Evolutionary conservation across 53 echinoderm and acorn worm species (phyloP).

Genomic region (Temnopleurus reevesii): DNA sequence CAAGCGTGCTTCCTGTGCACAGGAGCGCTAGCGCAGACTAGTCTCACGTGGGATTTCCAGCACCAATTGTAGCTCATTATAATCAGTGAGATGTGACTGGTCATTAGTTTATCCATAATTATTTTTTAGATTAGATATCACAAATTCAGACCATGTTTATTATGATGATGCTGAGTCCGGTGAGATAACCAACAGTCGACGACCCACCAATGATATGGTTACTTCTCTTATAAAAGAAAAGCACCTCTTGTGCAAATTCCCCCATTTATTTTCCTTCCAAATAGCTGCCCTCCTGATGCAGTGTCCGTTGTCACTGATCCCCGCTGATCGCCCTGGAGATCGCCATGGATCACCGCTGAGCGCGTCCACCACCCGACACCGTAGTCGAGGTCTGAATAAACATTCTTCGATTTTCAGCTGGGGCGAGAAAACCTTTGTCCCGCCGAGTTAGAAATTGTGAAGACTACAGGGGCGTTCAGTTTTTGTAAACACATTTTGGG

Average conservation of each 20-base stretch:
- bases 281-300: neutral
- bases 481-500: neutral
- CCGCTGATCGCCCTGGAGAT: slow-evolving; percentile 28
- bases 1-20: too few species aligned
- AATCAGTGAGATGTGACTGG: too few species aligned
- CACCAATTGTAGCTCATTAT: too few species aligned
- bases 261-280: neutral
- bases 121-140: neutral
- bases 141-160: neutral
- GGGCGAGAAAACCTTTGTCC: slow-evolving; percentile 23
- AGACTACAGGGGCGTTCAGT: neutral
- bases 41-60: too few species aligned
- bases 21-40: too few species aligned
- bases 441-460: slow-evolving; percentile 8
- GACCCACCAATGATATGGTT: slow-evolving; percentile 3
- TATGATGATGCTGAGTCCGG: neutral
- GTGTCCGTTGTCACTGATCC: slow-evolving; percentile 29
- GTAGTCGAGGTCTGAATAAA: slow-evolving; percentile 30
- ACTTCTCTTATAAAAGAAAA: neutral
- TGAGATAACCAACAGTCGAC: neutral
- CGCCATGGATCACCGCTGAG: slow-evolving; percentile 43
- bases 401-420: slow-evolving; percentile 10
- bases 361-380: slow-evolving; percentile 29
- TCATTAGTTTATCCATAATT: too few species aligned
- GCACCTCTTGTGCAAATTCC: neutral